Conservation (phyloP, 92 coral and sea anemone species). For the Siderastrea radians region DNA sequence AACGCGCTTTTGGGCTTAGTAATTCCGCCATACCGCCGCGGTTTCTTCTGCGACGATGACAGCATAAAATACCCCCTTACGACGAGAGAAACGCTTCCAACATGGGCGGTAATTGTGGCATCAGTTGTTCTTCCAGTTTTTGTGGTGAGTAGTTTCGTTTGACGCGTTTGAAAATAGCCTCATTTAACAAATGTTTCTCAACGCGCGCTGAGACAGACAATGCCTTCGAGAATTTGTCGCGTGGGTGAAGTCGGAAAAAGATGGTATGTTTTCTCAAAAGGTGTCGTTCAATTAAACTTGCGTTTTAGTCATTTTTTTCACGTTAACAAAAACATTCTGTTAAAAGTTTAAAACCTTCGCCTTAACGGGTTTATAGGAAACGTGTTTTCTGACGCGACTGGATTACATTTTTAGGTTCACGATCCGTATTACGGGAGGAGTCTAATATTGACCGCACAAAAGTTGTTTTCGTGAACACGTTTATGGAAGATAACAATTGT, state of each 20-base stretch:
- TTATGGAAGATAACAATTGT: not conserved
- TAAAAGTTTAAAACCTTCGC: not conserved
- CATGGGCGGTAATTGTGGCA: constrained; percentile 26
- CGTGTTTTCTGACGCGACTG: not conserved
- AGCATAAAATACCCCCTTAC: constrained; percentile 76
- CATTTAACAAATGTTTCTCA: constrained; percentile 21
- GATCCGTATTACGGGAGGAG: not conserved
- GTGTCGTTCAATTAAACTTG: not conserved
- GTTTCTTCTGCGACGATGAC: constrained; percentile 86
- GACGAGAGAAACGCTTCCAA: constrained; percentile 18
- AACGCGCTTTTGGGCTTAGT: constrained; percentile 36
- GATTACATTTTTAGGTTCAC: not conserved
- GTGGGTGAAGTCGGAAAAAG: not conserved
- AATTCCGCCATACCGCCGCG: constrained; percentile 73
- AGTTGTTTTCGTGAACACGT: constrained; percentile 3
- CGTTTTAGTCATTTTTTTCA: not conserved
- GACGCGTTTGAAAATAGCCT: not conserved
- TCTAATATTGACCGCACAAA: not conserved
- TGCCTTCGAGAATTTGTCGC: not conserved
- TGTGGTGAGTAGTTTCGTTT: constrained; percentile 45
- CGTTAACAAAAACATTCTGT: constrained; percentile 3
- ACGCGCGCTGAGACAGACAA: not conserved
- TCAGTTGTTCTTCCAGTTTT: constrained; percentile 39
- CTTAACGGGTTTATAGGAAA: not conserved
- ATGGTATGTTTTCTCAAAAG: not conserved